phyloP scores from a whole-genome alignment of 2,797 vertebrate species.

The Hippocampus kuda region DNA sequence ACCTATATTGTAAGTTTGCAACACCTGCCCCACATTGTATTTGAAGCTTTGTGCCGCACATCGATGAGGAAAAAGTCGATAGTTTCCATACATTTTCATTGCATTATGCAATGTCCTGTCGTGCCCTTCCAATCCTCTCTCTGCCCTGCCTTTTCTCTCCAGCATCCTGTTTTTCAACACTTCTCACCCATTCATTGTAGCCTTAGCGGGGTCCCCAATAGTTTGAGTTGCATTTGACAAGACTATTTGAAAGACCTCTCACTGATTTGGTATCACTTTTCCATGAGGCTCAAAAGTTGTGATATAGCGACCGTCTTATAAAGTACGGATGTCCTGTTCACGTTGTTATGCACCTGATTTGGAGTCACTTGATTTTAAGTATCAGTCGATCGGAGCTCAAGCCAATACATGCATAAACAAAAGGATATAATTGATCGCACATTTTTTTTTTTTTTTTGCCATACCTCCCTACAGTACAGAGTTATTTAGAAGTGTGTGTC shows the following conservation, averaged over 20 bases:
- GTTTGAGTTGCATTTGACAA: slow-evolving; percentile 33
- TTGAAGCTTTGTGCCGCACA: slow-evolving; percentile 26
- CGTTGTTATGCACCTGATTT: no score
- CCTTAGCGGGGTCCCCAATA: slow-evolving; percentile 48
- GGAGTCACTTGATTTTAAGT: no score
- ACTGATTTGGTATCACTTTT: not conserved
- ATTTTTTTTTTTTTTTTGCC: no score
- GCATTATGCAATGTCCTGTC: slow-evolving; percentile 51
- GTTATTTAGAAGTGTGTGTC: no score
- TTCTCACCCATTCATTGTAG: slow-evolving; percentile 43
- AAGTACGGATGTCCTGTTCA: no score
- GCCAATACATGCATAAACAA: no score
- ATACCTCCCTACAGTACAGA: no score
- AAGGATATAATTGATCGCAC: no score
- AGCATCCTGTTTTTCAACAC: slow-evolving; percentile 63
- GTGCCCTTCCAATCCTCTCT: slow-evolving; percentile 49
- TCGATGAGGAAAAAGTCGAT: slow-evolving; percentile 42
- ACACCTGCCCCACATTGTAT: slow-evolving; percentile 14
- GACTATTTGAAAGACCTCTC: slow-evolving; percentile 17
- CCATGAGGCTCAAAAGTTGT: no score
- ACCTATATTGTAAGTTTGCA: slow-evolving; percentile 19
- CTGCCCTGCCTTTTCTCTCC: slow-evolving; percentile 50
- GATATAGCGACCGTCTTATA: no score
- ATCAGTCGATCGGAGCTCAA: no score
- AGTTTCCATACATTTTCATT: slow-evolving; percentile 49